These are phyloP conservation scores for Meloidogyne chitwoodi DNA, from an alignment of 1,140 invertebrate species.

Conservation along the genomic window DNA sequence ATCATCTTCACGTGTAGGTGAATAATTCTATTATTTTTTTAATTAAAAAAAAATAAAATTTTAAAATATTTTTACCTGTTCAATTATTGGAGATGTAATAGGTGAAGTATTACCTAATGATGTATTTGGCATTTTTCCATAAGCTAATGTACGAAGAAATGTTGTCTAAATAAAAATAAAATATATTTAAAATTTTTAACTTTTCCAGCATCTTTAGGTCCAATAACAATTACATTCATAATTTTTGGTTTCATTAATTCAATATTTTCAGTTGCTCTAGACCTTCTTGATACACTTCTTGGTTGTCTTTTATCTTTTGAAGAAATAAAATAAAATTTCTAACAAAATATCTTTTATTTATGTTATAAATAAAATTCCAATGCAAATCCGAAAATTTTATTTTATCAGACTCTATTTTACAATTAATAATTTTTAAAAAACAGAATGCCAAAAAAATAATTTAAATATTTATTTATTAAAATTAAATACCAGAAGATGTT, in stretches of 20 bases:
- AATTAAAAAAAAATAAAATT: not conserved
- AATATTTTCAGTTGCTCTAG: not conserved
- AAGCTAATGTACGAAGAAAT: not conserved
- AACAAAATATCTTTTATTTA: too few species aligned
- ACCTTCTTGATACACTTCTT: not conserved
- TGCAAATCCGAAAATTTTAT: not conserved
- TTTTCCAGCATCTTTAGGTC: not conserved
- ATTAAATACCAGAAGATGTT: not conserved
- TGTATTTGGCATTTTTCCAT: not conserved
- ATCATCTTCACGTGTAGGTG: constrained; percentile 56
- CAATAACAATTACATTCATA: not conserved
- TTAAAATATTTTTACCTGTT: not conserved
- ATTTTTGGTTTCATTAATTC: not conserved
- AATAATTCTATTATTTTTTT: constrained; percentile 22
- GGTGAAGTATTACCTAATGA: not conserved
- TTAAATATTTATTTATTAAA: not conserved
- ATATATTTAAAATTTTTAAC: not conserved
- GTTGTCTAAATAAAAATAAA: not conserved
- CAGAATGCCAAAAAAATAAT: not conserved
- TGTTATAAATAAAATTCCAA: too few species aligned
- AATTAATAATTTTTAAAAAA: not conserved
- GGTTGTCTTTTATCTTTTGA: not conserved
- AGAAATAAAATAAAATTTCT: not conserved
- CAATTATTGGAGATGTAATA: not conserved
- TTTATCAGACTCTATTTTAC: not conserved